These are phyloP conservation scores for Drosophila asahinai DNA, from an alignment of 1,140 invertebrate species.

Conservation along the genomic window DNA sequence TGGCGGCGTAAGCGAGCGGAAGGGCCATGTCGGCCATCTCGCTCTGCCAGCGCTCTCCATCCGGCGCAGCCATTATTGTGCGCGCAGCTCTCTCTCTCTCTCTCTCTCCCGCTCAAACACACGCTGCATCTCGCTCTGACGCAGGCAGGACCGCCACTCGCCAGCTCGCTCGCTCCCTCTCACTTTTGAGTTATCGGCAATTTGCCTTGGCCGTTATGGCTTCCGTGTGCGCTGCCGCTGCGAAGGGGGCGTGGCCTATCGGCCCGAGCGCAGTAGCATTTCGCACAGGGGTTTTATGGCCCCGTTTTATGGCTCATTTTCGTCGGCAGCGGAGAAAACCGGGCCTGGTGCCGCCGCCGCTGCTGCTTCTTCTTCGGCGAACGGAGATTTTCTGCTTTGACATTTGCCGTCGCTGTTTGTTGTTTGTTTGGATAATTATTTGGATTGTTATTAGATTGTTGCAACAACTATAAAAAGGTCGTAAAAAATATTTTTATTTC, in stretches of 20 bases:
- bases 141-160: slow-evolving; percentile 3
- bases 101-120: slow-evolving; percentile 28
- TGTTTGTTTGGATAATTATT: slow-evolving; percentile 84
- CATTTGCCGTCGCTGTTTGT: slow-evolving; percentile 72
- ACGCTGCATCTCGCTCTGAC: slow-evolving; percentile 32
- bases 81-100: slow-evolving; percentile 53
- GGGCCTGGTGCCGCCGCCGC: slow-evolving; percentile 23
- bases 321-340: slow-evolving; percentile 46
- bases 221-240: slow-evolving; percentile 74
- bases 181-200: slow-evolving; percentile 82
- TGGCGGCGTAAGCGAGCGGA: slow-evolving; percentile 50
- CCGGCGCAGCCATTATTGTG: slow-evolving; percentile 73
- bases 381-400: slow-evolving; percentile 41
- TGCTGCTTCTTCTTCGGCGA: slow-evolving; percentile 28
- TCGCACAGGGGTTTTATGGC: slow-evolving; percentile 77
- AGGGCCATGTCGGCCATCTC: slow-evolving; percentile 39
- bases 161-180: slow-evolving; percentile 35
- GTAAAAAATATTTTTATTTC: slow-evolving; percentile 84
- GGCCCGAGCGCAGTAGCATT: slow-evolving; percentile 66
- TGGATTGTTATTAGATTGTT: slow-evolving; percentile 85
- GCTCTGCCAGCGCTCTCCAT: slow-evolving; percentile 17
- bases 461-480: slow-evolving; percentile 84
- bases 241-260: slow-evolving; percentile 67
- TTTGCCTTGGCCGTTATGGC: slow-evolving; percentile 79
- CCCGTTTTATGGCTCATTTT: slow-evolving; percentile 81